Base-by-base conservation (phyloP, 2,113 vertebrate genomes). In the Phrynosoma platyrhinos region DNA sequence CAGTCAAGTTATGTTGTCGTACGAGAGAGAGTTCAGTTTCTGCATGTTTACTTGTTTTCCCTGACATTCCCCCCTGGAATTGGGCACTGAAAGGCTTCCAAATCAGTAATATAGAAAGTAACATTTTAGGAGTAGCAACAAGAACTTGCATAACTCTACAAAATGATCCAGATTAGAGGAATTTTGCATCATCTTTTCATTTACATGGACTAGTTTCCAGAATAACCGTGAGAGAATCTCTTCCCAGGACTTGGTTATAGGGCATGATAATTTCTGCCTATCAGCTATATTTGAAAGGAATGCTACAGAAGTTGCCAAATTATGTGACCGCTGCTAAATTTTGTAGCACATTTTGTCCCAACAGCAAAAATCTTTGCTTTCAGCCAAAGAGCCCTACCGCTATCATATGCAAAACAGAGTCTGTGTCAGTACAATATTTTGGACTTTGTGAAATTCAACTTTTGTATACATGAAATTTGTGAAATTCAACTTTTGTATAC, bases 401-500 rank as follows among this genome's bases (percentile, higher is more conserved):
- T 74, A 18, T 62, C 40, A 30, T 74, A 83, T 9, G 78, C 32
- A 77, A 20, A 40, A 9, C 52, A 77, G 75, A 36, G 42, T 83
- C 52, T 88, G 72, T 55, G 72, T 83, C 72, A 55, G 66, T 27
- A 78, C 72, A 55, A 52, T 27, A 78, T 78, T 68, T 27, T 53
- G 42, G 42, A 69, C 40, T 78, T 40, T 42, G 32, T 77, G 74
- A 47, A 40, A 25, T 52, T 75, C 79, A 75, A 74, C 69, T 74
- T 82, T 82, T 79, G 10, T 75, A 47, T 87, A 71, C 79, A 64
- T 47, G 47, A n/a, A n/a, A n/a, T n/a, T n/a, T n/a, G 47, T 52
- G 72, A 47, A 40, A 25, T 52, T 75, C 79, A 75, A 74, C 69
- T 74, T 82, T 82, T 79, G 10, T 75, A 47, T 87, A 71, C 79